These are phyloP conservation scores for Thinocorus orbignyianus DNA, from an alignment of 2,113 vertebrate genomes.

Conservation along the genomic window DNA sequence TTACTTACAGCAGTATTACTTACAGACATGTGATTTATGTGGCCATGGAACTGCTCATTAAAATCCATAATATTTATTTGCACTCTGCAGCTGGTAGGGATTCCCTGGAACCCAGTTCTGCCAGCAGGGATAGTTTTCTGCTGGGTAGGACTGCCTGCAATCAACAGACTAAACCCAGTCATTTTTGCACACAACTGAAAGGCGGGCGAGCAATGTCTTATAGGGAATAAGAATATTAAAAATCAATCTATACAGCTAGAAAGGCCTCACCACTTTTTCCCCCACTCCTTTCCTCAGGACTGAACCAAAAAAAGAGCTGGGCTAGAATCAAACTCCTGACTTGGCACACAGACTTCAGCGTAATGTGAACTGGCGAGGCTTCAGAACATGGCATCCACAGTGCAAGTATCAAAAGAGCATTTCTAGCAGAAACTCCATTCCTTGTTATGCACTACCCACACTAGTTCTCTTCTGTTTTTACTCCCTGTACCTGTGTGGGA, in stretches of 20 bases:
- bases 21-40: not conserved
- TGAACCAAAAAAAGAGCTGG: not conserved
- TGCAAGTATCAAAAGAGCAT: not conserved
- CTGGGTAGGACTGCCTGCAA: not conserved
- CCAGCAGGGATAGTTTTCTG: not conserved
- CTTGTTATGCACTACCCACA: not conserved
- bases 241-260: not conserved
- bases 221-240: not conserved
- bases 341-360: not conserved
- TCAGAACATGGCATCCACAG: not conserved
- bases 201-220: not conserved
- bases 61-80: not conserved
- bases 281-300: not conserved
- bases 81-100: not conserved
- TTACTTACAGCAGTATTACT: not conserved
- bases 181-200: not conserved
- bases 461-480: not conserved
- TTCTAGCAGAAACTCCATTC: not conserved
- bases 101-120: not conserved
- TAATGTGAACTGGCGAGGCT: accelerated
- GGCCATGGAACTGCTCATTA: not conserved
- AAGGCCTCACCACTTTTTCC: not conserved
- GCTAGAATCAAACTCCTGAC: not conserved
- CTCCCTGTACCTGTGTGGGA: not conserved
- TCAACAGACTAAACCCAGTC: not conserved